Evolutionary conservation across 2,888 invertebrate species (phyloP).

Genomic region (Lacanobia wlatinum): DNA sequence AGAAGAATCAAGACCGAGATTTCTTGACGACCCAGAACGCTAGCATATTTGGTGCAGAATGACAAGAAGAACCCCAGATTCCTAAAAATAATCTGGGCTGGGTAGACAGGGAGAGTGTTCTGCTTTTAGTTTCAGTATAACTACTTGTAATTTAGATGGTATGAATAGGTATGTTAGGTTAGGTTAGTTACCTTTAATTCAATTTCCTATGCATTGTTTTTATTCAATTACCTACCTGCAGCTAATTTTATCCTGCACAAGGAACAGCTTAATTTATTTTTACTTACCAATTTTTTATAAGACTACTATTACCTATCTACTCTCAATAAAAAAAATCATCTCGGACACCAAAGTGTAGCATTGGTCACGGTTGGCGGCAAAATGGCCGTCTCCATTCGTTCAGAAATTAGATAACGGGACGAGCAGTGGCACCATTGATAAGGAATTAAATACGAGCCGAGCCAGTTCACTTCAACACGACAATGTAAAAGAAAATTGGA

Average conservation of each 20-base stretch:
- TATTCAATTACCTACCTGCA: neutral
- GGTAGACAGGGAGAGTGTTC: too few species aligned
- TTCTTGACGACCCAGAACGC: too few species aligned
- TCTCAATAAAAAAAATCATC: slow-evolving; percentile 55
- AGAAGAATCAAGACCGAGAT: too few species aligned
- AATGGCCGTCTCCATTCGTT: slow-evolving; percentile 72
- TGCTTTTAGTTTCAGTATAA: too few species aligned
- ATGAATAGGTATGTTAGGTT: too few species aligned
- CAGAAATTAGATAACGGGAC: slow-evolving; percentile 86
- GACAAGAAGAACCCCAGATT: too few species aligned
- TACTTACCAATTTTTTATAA: neutral
- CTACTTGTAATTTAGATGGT: too few species aligned
- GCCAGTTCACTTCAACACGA: slow-evolving; percentile 71
- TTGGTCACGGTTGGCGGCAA: slow-evolving; percentile 76
- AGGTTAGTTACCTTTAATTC: too few species aligned
- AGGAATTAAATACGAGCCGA: slow-evolving; percentile 79
- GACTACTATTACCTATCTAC: slow-evolving; percentile 20
- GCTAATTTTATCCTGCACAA: neutral
- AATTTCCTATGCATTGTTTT: neutral
- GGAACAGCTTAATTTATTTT: neutral
- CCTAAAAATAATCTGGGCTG: too few species aligned
- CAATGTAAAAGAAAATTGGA: slow-evolving; percentile 79
- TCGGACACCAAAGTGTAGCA: slow-evolving; percentile 67
- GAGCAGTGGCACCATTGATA: slow-evolving; percentile 80
- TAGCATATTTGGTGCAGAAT: too few species aligned